phyloP scores from a whole-genome alignment of 2,113 vertebrate genomes.

The Gobio gobio region DNA sequence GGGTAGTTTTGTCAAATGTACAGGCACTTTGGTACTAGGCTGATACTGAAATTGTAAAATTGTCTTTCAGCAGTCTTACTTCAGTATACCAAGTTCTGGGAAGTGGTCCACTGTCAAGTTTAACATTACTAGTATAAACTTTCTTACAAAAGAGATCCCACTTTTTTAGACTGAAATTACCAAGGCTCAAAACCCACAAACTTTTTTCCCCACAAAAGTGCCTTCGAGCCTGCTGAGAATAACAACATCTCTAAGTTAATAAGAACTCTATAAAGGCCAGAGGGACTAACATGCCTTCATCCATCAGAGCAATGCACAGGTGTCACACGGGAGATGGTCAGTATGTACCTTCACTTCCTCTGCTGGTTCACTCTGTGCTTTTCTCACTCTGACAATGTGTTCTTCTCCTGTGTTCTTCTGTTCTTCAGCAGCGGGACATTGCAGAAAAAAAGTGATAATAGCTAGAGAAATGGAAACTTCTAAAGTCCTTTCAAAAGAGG shows the following conservation, averaged over 20 bases:
- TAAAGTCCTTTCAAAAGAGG: background rate
- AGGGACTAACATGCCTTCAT: slow-evolving; percentile 32
- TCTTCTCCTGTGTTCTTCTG: background rate
- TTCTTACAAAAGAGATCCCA: background rate
- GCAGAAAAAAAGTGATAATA: background rate
- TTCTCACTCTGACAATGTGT: slow-evolving; percentile 3
- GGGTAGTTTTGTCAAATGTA: background rate
- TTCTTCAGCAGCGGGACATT: background rate
- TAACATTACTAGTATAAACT: background rate
- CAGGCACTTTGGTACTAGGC: background rate
- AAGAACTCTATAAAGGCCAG: slow-evolving; percentile 11
- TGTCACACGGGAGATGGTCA: slow-evolving; percentile 36
- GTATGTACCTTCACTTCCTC: slow-evolving; percentile 39
- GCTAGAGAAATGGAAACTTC: background rate
- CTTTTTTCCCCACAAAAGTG: background rate
- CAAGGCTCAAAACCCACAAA: slow-evolving; percentile 29
- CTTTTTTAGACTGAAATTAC: slow-evolving; percentile 4
- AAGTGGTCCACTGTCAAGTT: background rate
- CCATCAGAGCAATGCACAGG: slow-evolving; percentile 40
- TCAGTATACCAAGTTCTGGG: background rate
- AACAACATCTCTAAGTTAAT: slow-evolving; percentile 1
- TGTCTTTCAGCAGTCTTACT: background rate
- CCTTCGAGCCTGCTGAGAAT: slow-evolving; percentile 6
- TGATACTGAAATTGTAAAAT: background rate
- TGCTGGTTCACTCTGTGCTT: slow-evolving; percentile 8